These are phyloP conservation scores for Lepidocolaptes lacrymiger DNA, from an alignment of 2,797 vertebrate species.

Conservation along the genomic window DNA sequence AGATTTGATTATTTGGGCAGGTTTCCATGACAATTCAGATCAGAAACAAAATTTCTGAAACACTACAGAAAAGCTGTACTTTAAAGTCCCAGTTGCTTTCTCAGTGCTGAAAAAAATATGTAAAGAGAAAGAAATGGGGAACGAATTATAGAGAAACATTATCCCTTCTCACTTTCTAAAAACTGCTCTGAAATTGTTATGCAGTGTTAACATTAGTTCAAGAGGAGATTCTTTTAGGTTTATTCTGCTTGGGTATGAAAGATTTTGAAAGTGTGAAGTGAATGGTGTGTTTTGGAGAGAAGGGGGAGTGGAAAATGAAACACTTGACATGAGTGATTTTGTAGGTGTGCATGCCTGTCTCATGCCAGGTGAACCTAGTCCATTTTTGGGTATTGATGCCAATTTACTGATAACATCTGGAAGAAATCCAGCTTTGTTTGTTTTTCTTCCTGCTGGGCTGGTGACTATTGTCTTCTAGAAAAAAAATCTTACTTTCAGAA, in stretches of 20 bases:
- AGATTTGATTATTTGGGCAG: neutral
- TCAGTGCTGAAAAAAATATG: neutral
- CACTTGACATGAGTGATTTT: neutral
- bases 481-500: no score
- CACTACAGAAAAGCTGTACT: neutral
- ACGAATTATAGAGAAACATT: neutral
- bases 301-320: neutral
- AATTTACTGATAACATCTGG: neutral
- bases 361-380: neutral
- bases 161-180: neutral
- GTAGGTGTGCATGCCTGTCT: neutral
- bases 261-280: neutral
- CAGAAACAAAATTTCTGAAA: slow-evolving; percentile 10
- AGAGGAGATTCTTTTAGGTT: neutral
- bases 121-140: neutral
- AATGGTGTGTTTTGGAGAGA: neutral
- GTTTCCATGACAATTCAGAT: neutral
- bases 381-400: rapidly evolving
- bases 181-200: neutral
- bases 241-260: neutral
- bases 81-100: neutral
- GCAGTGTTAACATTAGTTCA: neutral
- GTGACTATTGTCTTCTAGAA: no score
- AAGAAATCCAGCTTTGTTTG: neutral
- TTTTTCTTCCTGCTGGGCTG: no score